Evolutionary conservation across 2,797 vertebrate genomes (phyloP), one percentile per base, ranked within the genome.

Genomic region (Scolopax bukidnonensis): DNA sequence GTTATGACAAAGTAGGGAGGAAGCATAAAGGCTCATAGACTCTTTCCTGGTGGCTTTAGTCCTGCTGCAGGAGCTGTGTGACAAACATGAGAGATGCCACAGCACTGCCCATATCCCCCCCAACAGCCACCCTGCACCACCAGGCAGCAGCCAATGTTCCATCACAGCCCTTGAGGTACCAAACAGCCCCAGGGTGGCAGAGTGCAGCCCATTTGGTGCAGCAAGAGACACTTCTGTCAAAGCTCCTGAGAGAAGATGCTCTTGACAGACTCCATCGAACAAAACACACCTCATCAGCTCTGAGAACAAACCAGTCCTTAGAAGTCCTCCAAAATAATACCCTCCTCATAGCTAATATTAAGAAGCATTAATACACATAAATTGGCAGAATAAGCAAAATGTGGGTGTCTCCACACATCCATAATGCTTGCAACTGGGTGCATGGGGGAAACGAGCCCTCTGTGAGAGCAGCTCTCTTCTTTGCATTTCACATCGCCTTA

Each of bases 371-470:
- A 57, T 63, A 50, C 41, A 61, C 4, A 14, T 45, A 67, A 71
- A 5, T 41, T 71, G 24, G 24, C 60, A 80, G 68, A 87, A 33
- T 28, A 69, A 77, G 16, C 10, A 76, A 79, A 53, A 57, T 50
- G 45, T 32, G 14, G 3, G 54, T 54, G 36, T 19, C 0, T 5
- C 43, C 24, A 3, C 1, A 8, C 27, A 78, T 60, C 56, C 0
- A 0, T 88, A 81, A 77, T 68, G 33, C 25, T 41, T 27, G 38
- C 47, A 84, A 54, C 41, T 32, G 56, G 45, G 11, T 30, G 59
- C 24, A 33, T 14, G 14, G n/a, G 51, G 51, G 84, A 87, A 65
- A 82, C 4, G 28, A 79, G 51, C 7, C 25, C 41, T 54, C 50
- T 61, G 1, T 0, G 50, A 59, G 15, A 54, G 38, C 45, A 76